Base-by-base conservation (phyloP, 2,113 vertebrate species). In the Rhea pennata region DNA sequence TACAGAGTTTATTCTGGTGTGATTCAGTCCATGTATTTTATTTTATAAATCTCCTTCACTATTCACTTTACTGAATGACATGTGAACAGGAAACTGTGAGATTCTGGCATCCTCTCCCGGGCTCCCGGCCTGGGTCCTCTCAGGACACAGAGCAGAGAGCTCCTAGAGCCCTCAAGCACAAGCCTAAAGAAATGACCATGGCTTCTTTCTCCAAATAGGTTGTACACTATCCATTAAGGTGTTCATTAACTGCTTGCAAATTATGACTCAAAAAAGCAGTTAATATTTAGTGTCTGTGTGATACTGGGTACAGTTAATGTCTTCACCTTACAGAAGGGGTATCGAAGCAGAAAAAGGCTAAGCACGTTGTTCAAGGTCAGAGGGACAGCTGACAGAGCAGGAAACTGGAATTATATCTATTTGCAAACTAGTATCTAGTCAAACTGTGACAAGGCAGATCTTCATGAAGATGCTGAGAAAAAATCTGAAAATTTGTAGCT, bases 181-280 rank as follows among this genome's bases (percentile, higher is more conserved):
- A 73, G 54, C 31, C 46, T 76, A 51, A 4, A 92, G 75, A 71
- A 92, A 61, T 80, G 31, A 23, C 26, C 26, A 42, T 9, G 6
- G 6, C 26, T 8, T 70, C n/a, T 54, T 67, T 40, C 12, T 31
- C 20, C n/a, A 78, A 44, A 24, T 78, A 69, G 54, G 44, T 16
- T 69, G 27, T 21, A 79, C 29, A 29, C 51, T 44, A 40, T 72
- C 65, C 15, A 15, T 40, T 56, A 92, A 72, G 90, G 61, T 95
- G 53, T 70, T 82, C 70, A 94, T 96, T 96, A 96, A 96, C 96
- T 85, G 36, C 53, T 46, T 65, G 72, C 66, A 91, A 66, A 42
- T 56, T 84, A 23, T 39, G 61, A 85, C 48, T 87, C 33, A 65
- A 78, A 96, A 93, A 74, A 80, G 12, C 65, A 94, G 94, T 95